A percentile compares a stretch with the other conserved stretches of the same genome.
Evolutionary conservation across 2,113 vertebrate species (phyloP).

Genomic region (Potamarius usumacintae): DNA sequence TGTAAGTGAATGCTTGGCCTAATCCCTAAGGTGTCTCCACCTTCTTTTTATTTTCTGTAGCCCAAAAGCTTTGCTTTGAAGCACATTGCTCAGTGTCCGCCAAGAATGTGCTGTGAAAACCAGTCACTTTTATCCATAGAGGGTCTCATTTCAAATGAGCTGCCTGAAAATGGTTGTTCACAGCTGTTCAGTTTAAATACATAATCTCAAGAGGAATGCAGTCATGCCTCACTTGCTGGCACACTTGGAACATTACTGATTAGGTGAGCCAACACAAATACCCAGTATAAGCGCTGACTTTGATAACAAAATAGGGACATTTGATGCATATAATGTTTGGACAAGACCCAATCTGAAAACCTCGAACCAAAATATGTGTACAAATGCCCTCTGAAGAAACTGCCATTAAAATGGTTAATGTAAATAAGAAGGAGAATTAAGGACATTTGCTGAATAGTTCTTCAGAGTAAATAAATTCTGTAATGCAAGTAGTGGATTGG

Average conservation of each 20-base stretch:
- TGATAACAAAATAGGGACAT: slow-evolving; percentile 61
- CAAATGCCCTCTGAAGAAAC: slow-evolving; percentile 33
- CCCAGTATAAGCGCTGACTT: slow-evolving; percentile 56
- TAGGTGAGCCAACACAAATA: slow-evolving; percentile 63
- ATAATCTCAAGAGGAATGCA: slow-evolving; percentile 56
- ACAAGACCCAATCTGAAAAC: slow-evolving; percentile 37
- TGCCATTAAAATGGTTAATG: background rate
- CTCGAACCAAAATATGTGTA: slow-evolving; percentile 42
- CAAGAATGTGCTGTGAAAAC: slow-evolving; percentile 45
- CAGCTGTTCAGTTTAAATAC: slow-evolving; percentile 45
- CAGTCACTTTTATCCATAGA: slow-evolving; percentile 39
- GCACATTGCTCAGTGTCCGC: slow-evolving; percentile 11
- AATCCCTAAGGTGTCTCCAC: slow-evolving; percentile 33
- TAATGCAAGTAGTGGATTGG: background rate
- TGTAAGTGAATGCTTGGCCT: slow-evolving; percentile 11
- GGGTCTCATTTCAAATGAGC: slow-evolving; percentile 42
- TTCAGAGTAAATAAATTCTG: background rate
- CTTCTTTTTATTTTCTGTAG: slow-evolving; percentile 38
- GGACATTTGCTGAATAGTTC: background rate
- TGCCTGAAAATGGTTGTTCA: slow-evolving; percentile 36
- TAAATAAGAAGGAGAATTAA: background rate
- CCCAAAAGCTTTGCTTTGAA: slow-evolving; percentile 43
- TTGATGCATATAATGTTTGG: slow-evolving; percentile 40
- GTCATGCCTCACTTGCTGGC: slow-evolving; percentile 58
- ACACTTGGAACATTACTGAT: slow-evolving; percentile 48